Percentiles rank a stretch among this genome's conserved stretches.
Evolutionary conservation across 2,888 invertebrate species (phyloP).

Genomic region (Pristionchus japonicus): DNA sequence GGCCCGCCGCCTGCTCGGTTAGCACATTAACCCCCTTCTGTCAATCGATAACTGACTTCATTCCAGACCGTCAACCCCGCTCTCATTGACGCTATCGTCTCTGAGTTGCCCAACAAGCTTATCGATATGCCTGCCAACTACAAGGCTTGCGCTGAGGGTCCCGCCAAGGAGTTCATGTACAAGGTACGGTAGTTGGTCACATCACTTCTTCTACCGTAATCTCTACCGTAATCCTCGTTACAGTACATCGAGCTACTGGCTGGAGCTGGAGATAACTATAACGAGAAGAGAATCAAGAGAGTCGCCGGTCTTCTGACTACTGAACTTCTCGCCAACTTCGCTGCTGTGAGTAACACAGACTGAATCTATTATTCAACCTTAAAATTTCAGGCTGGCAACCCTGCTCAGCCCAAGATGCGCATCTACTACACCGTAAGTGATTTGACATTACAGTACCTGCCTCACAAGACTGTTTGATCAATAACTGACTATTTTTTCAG

Average conservation of each 20-base stretch:
- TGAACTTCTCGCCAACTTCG: neutral
- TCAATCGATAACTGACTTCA: neutral
- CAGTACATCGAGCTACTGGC: constrained; percentile 30
- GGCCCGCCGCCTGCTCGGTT: neutral
- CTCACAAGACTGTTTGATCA: neutral
- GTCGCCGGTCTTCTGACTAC: neutral
- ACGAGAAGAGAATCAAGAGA: neutral
- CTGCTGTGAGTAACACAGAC: neutral
- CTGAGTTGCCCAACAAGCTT: constrained; percentile 30
- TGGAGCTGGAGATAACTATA: neutral
- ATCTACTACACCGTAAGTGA: neutral
- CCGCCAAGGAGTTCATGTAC: constrained; percentile 41
- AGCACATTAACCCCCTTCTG: neutral
- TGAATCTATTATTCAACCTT: neutral
- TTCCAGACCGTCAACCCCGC: constrained; percentile 5
- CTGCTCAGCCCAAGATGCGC: neutral
- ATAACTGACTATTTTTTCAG: neutral
- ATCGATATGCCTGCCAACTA: constrained; percentile 2
- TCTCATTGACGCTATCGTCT: constrained; percentile 6
- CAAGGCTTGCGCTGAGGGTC: constrained; percentile 5
- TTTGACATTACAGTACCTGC: too few relatives aligned
- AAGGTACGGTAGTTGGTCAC: constrained; percentile 11
- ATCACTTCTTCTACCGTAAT: neutral
- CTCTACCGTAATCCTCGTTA: neutral
- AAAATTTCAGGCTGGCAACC: neutral